Evolutionary conservation across 1,140 invertebrate species (phyloP).

Genomic region (Meteorus sp.): DNA sequence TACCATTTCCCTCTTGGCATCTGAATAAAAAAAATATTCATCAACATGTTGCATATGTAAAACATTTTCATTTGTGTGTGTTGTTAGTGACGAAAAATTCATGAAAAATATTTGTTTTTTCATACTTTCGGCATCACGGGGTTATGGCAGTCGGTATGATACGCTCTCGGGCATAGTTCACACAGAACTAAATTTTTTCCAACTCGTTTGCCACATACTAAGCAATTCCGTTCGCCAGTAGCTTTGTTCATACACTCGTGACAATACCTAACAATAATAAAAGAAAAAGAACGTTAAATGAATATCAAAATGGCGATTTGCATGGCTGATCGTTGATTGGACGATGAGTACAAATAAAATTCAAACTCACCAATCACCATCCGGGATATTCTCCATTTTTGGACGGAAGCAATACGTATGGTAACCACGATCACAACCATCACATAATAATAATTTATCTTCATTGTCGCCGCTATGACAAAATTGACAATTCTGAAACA

Average conservation of each 20-base stretch:
- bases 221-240: slow-evolving; percentile 82
- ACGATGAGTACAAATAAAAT: too few relatives aligned
- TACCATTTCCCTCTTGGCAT: slow-evolving; percentile 86
- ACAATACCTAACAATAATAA: slow-evolving; percentile 81
- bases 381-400: slow-evolving; percentile 93
- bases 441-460: slow-evolving; percentile 91
- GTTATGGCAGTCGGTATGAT: slow-evolving; percentile 90
- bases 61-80: neutral
- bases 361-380: slow-evolving; percentile 95
- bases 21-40: too few relatives aligned
- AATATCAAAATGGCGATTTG: too few relatives aligned
- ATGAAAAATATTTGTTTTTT: slow-evolving; percentile 19
- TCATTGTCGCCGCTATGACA: slow-evolving; percentile 95
- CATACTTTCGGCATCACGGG: slow-evolving; percentile 81
- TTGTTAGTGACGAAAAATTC: slow-evolving; percentile 1
- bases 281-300: too few relatives aligned
- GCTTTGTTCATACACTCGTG: slow-evolving; percentile 97
- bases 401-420: slow-evolving; percentile 99
- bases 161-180: slow-evolving; percentile 86
- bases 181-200: slow-evolving; percentile 82
- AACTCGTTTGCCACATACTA: slow-evolving; percentile 82
- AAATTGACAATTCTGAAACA: slow-evolving; percentile 92
- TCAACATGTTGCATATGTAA: slow-evolving; percentile 4
- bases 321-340: too few relatives aligned
- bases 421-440: slow-evolving; percentile 96